Evolutionary conservation across 30 jellyfish, hydroid and myxozoan species (phyloP), one percentile per base, ranked within the genome.

Genomic region (Aurelia coerulea): DNA sequence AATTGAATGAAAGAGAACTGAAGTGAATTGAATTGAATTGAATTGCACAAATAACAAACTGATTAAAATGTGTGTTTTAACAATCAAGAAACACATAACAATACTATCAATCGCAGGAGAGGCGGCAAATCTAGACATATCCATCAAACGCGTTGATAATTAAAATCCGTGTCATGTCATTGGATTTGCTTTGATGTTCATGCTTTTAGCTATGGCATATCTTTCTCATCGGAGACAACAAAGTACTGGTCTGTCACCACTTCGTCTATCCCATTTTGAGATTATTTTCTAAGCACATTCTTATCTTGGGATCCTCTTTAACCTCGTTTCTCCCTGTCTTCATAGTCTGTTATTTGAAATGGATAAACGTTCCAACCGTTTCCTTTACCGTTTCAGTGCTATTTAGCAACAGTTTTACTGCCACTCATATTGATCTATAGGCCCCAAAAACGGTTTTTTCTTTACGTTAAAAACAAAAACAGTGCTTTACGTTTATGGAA

Each of bases 71-170:
- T 65, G 63, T 62, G 88, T 77, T 77, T 77, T 15, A 62, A 77
- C 75, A 77, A 77, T 77, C 68, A 62, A 62, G 58, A 62, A 19
- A 58, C 70, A 35, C 18, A 37, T 35, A 11, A 59, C 42, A 71
- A 77, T 77, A 4, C 51, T 39, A 39, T 39, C 51, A 39, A 39
- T 1, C 18, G 63, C 60, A 17, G 50, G 64, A 72, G 88, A 78
- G 88, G 88, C 88, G 88, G 88, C 79, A 60, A 64, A 32, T 11
- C 88, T 78, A 78, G 88, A 78, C 88, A 78, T 65, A 78, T 78
- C 88, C 88, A 78, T 78, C 88, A 78, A 60, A 78, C 23, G 23
- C 78, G 68, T 63, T 65, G 88, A 78, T 78, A 78, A 78, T 78
- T 78, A 78, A 62, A 63, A 65, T 78, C 65, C 88, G 88, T 78